Evolutionary conservation across 2,888 invertebrate genomes (phyloP), one percentile per base, ranked within the genome.

Genomic region (Drosophila glabriapex): DNA sequence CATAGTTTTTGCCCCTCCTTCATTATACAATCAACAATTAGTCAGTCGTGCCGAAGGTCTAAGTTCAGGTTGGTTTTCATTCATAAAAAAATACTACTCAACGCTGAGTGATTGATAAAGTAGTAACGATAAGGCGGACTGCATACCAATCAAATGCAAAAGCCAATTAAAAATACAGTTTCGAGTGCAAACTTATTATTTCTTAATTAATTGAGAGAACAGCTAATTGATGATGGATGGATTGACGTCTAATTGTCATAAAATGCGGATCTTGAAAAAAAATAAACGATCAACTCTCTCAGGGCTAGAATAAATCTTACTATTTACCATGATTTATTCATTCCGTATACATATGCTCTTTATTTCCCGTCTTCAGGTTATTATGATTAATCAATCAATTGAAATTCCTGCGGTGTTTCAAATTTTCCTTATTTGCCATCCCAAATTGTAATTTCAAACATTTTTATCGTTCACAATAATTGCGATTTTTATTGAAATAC

Each of bases 151-250:
- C 65, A 33, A 46, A 25, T 33, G 39, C 64, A 37, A 58, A 59
- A 39, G 35, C 25, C 61, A 71, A 71, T 73, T 59, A 14, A 63
- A 58, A 50, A 58, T 46, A 37, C 43, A 60, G 29, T 52, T 54
- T 80, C 22, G 63, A 37, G 66, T 78, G 53, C 71, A 80, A 80
- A 71, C 59, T 70, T 64, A 52, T 52, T 70, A 19, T 35, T 41
- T 22, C 35, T 41, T 22, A 54, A 22, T 56, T 39, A 54, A 29
- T 60, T 43, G 63, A 63, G 46, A n/a, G 43, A 31, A 25, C 46
- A 41, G 46, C 73, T 55, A 65, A 76, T 76, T 80, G 73, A 56
- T 60, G 60, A 50, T 58, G 54, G 61, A 63, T 50, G 19, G 29
- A 62, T 29, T 50, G 43, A 49, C 29, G 22, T 16, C 16, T 46